These are phyloP conservation scores for Antrozous pallidus DNA, from an alignment of 2,797 vertebrate species.

Conservation along the genomic window DNA sequence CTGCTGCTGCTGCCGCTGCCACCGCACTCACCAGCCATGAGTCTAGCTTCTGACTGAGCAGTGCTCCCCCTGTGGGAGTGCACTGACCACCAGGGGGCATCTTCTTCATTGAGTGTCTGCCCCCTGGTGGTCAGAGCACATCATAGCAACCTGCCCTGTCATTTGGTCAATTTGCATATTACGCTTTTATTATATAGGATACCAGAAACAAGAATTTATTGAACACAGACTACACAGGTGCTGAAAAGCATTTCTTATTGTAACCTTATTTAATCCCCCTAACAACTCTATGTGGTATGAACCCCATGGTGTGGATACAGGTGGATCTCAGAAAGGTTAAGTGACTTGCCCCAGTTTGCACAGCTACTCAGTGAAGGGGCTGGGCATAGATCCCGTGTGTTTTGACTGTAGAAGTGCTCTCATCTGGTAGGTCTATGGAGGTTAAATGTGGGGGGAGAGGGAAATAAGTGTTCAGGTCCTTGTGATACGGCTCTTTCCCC, in stretches of 20 bases:
- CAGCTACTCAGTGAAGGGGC: not conserved
- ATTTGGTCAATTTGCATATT: too few species aligned
- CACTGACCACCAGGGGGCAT: too few species aligned
- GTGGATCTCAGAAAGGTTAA: not conserved
- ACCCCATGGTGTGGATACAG: not conserved
- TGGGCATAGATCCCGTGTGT: not conserved
- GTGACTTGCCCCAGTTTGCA: not conserved
- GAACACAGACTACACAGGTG: not conserved
- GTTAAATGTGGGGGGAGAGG: not conserved
- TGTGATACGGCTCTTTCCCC: not conserved
- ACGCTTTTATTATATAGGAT: too few species aligned
- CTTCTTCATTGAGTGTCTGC: too few species aligned
- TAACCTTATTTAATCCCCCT: not conserved
- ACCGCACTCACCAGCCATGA: too few species aligned
- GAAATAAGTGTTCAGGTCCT: not conserved
- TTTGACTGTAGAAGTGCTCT: not conserved
- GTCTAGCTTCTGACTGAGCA: too few species aligned
- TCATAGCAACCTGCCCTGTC: too few species aligned
- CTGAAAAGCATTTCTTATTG: not conserved
- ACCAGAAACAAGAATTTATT: not conserved
- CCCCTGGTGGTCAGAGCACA: too few species aligned
- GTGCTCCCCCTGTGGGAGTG: too few species aligned
- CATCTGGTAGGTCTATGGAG: not conserved
- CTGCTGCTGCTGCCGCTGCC: too few species aligned
- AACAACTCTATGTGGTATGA: not conserved